Evolutionary conservation across 2,888 invertebrate species (phyloP), one percentile per base, ranked within the genome.

Genomic region (Drosophila phalerata): DNA sequence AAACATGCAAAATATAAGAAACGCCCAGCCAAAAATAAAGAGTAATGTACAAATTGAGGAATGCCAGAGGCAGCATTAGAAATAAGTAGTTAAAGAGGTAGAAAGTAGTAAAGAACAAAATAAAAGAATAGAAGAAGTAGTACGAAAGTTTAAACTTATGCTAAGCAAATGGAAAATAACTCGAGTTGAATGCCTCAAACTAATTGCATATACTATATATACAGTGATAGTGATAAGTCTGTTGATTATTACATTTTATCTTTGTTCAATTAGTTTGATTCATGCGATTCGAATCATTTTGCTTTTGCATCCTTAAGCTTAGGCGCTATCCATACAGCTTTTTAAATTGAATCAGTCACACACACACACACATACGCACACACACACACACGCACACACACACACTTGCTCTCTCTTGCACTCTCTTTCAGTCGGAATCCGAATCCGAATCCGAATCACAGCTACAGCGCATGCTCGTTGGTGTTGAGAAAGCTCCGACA

Each of bases 401-500:
- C 66, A 65, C 79, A 84, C 66, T 57, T 43, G 61, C 47, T 47
- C 42, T 19, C 49, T 38, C 51, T 40, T 43, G 25, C 15, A 56
- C 66, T 43, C 49, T 48, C 61, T 32, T 47, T 45, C 64, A 56
- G 25, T 45, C 68, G 51, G 6, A n/a, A 5, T n/a, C 34, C n/a
- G 34, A 37, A 37, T 45, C 68, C 47, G 6, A n/a, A 5, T n/a
- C 34, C n/a, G 34, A 37, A 37, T 49, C 49, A 69, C 71, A 57
- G 56, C 86, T 94, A 94, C 91, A 95, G 94, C 85, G 94, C 93
- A 88, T 95, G 95, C 83, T 95, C 95, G 81, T 92, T 93, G 77
- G 94, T 94, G 69, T 94, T 94, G 91, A 95, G 93, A 93, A 95
- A 95, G 79, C 94, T 94, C 76, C 95, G 93, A 90, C 95, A 95